Base-by-base conservation (phyloP, 2,113 vertebrate genomes). In the Accipiter virgatus region DNA sequence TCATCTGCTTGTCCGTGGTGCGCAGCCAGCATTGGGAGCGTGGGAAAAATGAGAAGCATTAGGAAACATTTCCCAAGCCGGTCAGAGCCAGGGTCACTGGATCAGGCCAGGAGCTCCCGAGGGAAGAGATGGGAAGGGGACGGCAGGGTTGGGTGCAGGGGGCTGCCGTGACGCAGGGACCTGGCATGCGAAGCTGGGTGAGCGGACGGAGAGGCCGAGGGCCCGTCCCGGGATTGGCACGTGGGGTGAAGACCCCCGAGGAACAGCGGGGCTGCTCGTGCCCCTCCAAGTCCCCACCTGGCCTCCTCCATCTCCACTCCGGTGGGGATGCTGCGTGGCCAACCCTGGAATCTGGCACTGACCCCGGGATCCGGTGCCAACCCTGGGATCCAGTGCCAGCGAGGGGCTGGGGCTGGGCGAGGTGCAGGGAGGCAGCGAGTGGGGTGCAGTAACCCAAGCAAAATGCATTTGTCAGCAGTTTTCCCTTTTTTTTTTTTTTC, bases 1-100 rank as follows among this genome's bases (percentile, higher is more conserved):
- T 52, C 72, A 40, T 56, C 65, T 12, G 38, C 38, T 65, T 1
- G 19, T 48, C 70, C 34, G 4, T 4, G 31, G 17, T 20, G 29
- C 14, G 10, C 36, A 1, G 67, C n/a, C 45, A 3, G 45, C 20
- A 6, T 3, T 11, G 20, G 68, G 86, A 80, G 74, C 90, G 87
- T 93, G 87, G 78, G 91, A 62, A 61, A 73, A 86, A 83, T 83
- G 86, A 88, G 84, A 90, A 71, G 43, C 75, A 82, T 88, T 16
- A 70, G 65, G 59, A 87, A 80, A 43, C 26, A 11, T 31, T 95
- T 95, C 93, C 73, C 61, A 6, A 82, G 77, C 16, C 34, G 36
- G 38, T 40, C 29, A 16, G 25, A 43, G 38, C 73, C 10, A 6
- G 22, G 47, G 63, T 25, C 32, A 5, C 29, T 2, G 55, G 59